Evolutionary conservation across 2,113 vertebrate species (phyloP), one percentile per base, ranked within the genome.

Genomic region (Burhinus oedicnemus): DNA sequence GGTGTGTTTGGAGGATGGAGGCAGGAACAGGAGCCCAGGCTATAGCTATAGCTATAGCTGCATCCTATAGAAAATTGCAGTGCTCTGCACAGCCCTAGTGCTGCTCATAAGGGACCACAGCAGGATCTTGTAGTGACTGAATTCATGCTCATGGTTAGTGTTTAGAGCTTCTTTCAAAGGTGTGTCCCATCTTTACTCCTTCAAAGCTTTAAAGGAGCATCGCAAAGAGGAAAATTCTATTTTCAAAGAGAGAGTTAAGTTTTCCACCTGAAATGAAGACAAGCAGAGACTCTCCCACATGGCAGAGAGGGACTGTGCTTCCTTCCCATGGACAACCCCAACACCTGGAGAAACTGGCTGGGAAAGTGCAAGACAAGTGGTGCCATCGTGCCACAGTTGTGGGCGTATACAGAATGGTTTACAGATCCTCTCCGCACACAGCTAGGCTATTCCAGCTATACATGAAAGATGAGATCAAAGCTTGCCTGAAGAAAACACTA

Each of bases 251-350:
- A 36, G 9, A 75, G 12, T 16, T 71, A 17, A 70, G 15, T 65
- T 93, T 76, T 85, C 38, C 5, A 69, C 22, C 17, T 40, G 15
- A 79, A 75, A 52, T 52, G 51, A 54, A 92, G n/a, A 64, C 0
- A 12, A 65, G 9, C 32, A 58, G 45, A 65, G 54, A 36, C 42
- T 40, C 30, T 40, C 8, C 8, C 0, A 1, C 0, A 0, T 8
- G 10, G 51, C 10, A 17, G 60, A 66, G 17, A 47, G 14, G 23
- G 83, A 60, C 17, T 71, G 18, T 40, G 47, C 26, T 68, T 89
- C n/a, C 15, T 65, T 83, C 29, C 38, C 9, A 18, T 3, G 13
- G 32, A 45, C 32, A 85, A 21, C 11, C 4, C 20, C 15, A 84
- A 40, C 12, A 76, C 1, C 7, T 1, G 2, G 23, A 66, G 42